Base-by-base conservation (phyloP, 2,797 vertebrate genomes). In the Caiman crocodilus region DNA sequence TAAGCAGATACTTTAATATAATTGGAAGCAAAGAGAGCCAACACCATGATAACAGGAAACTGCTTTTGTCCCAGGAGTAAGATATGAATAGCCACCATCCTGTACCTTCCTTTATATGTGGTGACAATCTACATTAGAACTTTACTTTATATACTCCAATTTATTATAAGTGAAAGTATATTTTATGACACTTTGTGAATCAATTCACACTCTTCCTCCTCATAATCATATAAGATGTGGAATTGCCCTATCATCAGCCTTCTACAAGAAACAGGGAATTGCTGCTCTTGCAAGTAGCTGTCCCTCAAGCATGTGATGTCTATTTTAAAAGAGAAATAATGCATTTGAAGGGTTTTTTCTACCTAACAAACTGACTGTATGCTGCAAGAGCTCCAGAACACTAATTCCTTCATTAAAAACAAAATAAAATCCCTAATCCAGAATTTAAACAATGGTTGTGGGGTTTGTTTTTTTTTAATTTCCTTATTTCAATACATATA, bases 161-260 rank as follows among this genome's bases (percentile, higher is more conserved):
- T 69, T 11, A 35, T 30, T 69, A 69, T 13, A 32, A 30, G n/a
- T 67, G 17, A 67, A 30, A n/a, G 12, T 9, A 16, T 11, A 32
- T 88, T 94, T 90, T 79, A 85, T 74, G 59, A 50, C 83, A 63
- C 32, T 90, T 60, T 89, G 64, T 74, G 89, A 79, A 59, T 42
- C 14, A 81, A 85, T 67, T 90, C n/a, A 60, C 59, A 81, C 1
- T 57, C 35, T 91, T 93, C 63, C 87, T 76, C 60, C 67, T 95
- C 58, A 76, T 89, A 42, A 91, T 93, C 25, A 73, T 83, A 55
- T 74, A n/a, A 81, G 88, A 60, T 87, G 63, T 73, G 61, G 50
- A 32, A 79, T 26, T 5, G 60, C 89, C 78, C 84, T 58, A 56
- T 20, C 59, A 71, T 50, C 30, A 71, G 16, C 14, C n/a, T 77